Conservation (phyloP, 2,113 vertebrate genomes). For the Meriones unguiculatus region DNA sequence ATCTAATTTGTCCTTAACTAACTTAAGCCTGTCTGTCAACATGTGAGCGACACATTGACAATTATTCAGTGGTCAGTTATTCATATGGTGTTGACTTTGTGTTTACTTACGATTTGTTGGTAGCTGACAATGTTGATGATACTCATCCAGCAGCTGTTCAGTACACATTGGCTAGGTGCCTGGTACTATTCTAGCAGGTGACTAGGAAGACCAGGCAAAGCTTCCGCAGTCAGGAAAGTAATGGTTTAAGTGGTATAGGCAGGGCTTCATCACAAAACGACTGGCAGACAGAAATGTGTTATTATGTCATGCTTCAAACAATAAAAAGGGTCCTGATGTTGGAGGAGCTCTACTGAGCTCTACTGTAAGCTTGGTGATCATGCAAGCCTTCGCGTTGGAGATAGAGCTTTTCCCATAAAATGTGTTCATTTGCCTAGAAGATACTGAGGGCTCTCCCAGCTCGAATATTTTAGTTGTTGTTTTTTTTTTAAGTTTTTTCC, state of each 20-base stretch:
- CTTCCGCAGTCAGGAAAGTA: neutral
- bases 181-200: neutral
- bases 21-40: neutral
- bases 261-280: neutral
- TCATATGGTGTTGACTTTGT: neutral
- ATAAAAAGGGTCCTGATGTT: neutral
- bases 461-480: neutral
- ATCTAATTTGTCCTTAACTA: neutral
- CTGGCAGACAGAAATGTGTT: neutral
- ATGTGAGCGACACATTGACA: neutral
- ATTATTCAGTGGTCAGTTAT: neutral
- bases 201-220: neutral
- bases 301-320: neutral
- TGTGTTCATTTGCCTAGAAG: neutral
- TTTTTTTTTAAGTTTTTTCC: neutral
- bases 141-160: neutral
- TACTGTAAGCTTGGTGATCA: neutral
- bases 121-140: neutral
- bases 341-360: neutral
- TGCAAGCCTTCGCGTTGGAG: neutral
- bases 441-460: neutral
- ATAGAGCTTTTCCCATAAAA: neutral
- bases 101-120: neutral
- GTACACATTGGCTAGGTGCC: neutral
- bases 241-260: neutral